A percentile compares a stretch with the other conserved stretches of the same genome.
Conservation (phyloP, 2,113 vertebrate species). For the Willisornis vidua region DNA sequence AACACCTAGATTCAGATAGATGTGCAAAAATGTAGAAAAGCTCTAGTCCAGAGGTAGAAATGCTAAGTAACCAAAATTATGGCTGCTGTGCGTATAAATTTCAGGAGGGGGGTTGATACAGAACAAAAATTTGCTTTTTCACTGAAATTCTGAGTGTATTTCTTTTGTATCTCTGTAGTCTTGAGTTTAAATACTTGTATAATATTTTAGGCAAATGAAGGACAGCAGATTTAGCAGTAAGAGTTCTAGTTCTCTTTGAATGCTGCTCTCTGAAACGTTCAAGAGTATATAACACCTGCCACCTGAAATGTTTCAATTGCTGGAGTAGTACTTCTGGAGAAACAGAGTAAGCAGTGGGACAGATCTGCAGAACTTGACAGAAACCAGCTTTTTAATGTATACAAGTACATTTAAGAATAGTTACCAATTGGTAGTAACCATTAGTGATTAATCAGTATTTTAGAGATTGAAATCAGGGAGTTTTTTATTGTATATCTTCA, state of each 20-base stretch:
- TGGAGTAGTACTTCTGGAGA: background rate
- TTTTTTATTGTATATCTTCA: background rate
- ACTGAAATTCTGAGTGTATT: background rate
- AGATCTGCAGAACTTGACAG: background rate
- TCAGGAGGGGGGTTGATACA: background rate
- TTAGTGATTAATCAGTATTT: background rate
- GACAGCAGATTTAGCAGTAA: background rate
- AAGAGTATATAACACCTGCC: background rate
- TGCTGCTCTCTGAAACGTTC: background rate
- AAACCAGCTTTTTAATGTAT: background rate
- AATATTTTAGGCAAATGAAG: background rate
- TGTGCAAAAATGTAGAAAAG: background rate
- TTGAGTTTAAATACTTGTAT: background rate
- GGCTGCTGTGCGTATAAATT: background rate
- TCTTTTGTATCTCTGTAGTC: background rate
- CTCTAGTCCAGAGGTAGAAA: background rate
- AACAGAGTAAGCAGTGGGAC: background rate
- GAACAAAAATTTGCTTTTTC: background rate
- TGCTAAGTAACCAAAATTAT: background rate
- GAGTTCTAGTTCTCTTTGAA: background rate
- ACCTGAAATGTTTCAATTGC: background rate
- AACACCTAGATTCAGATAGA: background rate
- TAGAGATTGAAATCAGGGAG: background rate
- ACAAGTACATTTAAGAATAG: background rate
- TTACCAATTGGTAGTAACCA: background rate